Evolutionary conservation across 2,113 vertebrate species (phyloP).

Genomic region (Morphnarchus princeps): DNA sequence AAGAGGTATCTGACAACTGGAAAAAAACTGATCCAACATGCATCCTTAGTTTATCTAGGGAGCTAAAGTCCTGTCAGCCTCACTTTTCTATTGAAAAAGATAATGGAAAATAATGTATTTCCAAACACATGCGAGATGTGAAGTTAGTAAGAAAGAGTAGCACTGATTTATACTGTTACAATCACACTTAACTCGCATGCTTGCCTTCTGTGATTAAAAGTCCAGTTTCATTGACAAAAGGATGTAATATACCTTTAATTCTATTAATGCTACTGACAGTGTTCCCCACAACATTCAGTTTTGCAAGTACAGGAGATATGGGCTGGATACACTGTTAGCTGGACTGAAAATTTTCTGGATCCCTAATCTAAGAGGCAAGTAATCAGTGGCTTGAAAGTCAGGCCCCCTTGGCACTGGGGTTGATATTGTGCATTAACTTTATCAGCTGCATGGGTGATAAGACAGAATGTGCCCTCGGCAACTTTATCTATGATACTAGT

Average conservation of each 20-base stretch:
- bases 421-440: background rate
- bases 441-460: background rate
- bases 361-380: background rate
- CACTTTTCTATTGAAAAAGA: background rate
- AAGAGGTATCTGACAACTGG: background rate
- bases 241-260: background rate
- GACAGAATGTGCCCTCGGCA: fast-evolving
- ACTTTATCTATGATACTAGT: background rate
- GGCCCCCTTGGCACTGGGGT: background rate
- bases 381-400: background rate
- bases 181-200: background rate
- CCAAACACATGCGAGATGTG: background rate
- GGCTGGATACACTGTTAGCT: background rate
- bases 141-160: background rate
- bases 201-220: background rate
- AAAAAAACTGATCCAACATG: background rate
- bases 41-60: background rate
- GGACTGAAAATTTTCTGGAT: background rate
- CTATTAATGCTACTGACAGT: background rate
- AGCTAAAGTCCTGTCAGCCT: background rate
- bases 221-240: background rate
- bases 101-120: background rate
- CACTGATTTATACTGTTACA: background rate
- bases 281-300: background rate
- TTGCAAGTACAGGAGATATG: background rate